Base-by-base conservation (phyloP, 2,797 vertebrate species). In the Malurus leucopterus region DNA sequence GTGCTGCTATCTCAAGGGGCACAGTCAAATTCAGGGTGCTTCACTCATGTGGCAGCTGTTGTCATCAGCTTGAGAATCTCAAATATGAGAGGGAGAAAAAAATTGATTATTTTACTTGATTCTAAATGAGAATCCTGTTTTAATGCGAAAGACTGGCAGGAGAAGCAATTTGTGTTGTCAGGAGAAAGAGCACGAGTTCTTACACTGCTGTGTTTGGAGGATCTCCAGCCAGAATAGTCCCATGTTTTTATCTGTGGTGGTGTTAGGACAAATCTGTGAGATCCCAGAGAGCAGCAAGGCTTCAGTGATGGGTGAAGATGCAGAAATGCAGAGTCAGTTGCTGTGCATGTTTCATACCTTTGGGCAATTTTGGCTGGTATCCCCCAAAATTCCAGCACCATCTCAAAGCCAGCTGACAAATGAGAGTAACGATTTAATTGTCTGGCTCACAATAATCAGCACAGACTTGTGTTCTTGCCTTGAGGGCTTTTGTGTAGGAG, bases 361-460 rank as follows among this genome's bases (percentile, higher is more conserved):
- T 19, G 62, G 78, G 84, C 64, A 70, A 7, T 90, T 73, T 1
- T 55, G 87, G 50, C 89, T 63, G 59, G 13, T 13, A 21, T 2
- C 40, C 11, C 76, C 26, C 44, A 41, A 49, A 80, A 53, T 23
- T 79, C 51, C 36, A 44, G 2, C 43, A 71, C 13, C 32, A 26
- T 63, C 65, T 75, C 44, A 29, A 78, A 92, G 72, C 8, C 73
- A 69, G 27, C 44, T 72, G 70, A 53, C 54, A 82, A 30, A 32
- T n/a, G 15, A 32, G n/a, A 50, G 47, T 74, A 27, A 71, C 46
- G 54, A 70, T 67, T 84, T 90, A 59, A 92, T 90, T 90, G 58
- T 71, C 58, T 85, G 85, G 19, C 72, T 86, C n/a, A 21, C 27
- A 84, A 2, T 34, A 27, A 65, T 40, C 64, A 32, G 72, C 43